phyloP scores from a whole-genome alignment of 2,888 invertebrate genomes.

The Aphidius colemani region DNA sequence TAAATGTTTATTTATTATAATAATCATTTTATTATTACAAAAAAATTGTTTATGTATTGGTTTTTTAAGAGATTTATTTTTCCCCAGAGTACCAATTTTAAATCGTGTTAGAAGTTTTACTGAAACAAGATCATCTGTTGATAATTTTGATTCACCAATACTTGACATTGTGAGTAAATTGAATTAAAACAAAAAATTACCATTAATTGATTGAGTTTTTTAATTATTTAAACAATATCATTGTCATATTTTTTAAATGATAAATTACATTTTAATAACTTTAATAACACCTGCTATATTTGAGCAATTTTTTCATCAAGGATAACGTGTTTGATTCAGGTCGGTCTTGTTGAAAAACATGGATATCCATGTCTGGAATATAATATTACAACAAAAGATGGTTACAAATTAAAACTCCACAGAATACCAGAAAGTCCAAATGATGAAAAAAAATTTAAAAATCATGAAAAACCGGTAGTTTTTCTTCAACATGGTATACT shows the following conservation, averaged over 20 bases:
- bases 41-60: constrained; percentile 1
- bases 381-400: constrained; percentile 46
- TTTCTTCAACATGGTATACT: constrained; percentile 48
- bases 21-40: background rate
- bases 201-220: no score
- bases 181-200: background rate
- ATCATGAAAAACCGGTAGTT: constrained; percentile 40
- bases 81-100: constrained; percentile 11
- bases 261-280: no score
- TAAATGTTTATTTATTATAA: background rate
- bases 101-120: constrained; percentile 10
- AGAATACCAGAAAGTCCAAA: constrained; percentile 46
- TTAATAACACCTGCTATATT: no score
- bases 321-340: constrained; percentile 28
- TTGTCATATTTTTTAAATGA: background rate
- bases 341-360: constrained; percentile 41
- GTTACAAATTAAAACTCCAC: constrained; percentile 46
- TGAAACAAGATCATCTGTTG: background rate
- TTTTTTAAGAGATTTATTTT: constrained; percentile 19
- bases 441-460: constrained; percentile 27
- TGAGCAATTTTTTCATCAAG: constrained; percentile 7
- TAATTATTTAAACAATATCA: no score
- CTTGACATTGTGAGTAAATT: constrained; percentile 23
- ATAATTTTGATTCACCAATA: background rate
- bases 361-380: constrained; percentile 51